phyloP scores from a whole-genome alignment of 2,888 invertebrate species.

The Rugalucina vietnamica region DNA sequence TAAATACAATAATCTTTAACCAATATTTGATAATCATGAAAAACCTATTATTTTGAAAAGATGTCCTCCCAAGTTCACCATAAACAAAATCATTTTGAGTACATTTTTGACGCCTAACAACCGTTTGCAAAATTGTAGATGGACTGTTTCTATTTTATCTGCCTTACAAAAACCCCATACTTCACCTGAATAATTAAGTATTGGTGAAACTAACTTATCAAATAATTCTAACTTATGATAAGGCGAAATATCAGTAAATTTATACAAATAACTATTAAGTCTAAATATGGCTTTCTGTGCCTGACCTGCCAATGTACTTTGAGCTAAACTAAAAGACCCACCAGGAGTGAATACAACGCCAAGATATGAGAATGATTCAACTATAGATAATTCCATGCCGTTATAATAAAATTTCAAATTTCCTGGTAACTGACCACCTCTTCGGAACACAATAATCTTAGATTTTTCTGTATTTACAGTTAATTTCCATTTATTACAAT shows the following conservation, averaged over 20 bases:
- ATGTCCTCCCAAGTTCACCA: neutral
- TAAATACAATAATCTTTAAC: neutral
- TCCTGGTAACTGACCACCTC: neutral
- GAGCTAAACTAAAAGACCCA: neutral
- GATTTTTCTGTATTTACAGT: constrained; percentile 15
- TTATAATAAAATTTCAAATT: neutral
- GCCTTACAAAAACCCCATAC: neutral
- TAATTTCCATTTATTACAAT: constrained; percentile 30
- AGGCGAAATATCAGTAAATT: neutral
- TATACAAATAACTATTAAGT: constrained; percentile 5
- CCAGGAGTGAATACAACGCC: neutral
- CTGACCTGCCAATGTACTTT: neutral
- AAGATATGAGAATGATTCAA: neutral
- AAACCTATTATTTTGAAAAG: neutral
- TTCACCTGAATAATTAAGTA: neutral
- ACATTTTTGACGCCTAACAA: neutral
- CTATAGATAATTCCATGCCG: neutral
- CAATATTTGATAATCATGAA: neutral
- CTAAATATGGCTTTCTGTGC: neutral
- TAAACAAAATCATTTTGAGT: constrained; percentile 4
- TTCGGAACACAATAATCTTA: constrained; percentile 2
- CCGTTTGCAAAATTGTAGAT: constrained; percentile 4
- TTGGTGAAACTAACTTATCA: constrained; percentile 1
- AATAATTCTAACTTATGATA: neutral
- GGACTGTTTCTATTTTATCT: neutral